Conservation (phyloP, 2,113 vertebrate genomes). For the Stictonetta naevosa region DNA sequence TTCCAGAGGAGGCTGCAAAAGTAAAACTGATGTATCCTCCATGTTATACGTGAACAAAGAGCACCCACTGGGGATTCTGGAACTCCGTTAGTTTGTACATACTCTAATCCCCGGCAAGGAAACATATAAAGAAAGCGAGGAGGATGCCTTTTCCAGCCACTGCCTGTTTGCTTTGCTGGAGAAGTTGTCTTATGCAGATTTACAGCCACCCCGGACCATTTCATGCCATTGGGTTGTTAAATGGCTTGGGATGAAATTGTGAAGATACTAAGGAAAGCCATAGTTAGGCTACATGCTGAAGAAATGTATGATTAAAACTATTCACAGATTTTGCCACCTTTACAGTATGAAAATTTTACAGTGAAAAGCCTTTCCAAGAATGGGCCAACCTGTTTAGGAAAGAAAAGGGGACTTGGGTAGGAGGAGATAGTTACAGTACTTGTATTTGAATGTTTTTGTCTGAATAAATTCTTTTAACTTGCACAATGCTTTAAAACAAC, state of each 20-base stretch:
- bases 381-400: not conserved
- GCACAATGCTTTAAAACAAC: not conserved
- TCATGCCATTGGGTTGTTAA: not conserved
- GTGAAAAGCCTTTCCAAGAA: not conserved
- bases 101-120: not conserved
- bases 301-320: not conserved
- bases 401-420: not conserved
- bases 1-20: not conserved
- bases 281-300: not conserved
- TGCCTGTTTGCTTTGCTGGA: not conserved
- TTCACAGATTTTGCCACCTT: not conserved
- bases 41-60: not conserved
- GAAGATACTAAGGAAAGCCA: not conserved
- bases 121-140: not conserved
- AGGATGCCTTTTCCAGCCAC: not conserved
- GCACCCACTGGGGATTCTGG: not conserved
- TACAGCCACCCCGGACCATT: not conserved
- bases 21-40: rapidly evolving
- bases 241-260: not conserved
- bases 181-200: not conserved
- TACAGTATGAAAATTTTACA: not conserved
- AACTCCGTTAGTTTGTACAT: not conserved
- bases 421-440: not conserved
- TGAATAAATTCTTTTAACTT: not conserved
- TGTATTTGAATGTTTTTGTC: not conserved